Conservation (phyloP, 2,113 vertebrate species). For the Ptilorrhoa leucosticta region DNA sequence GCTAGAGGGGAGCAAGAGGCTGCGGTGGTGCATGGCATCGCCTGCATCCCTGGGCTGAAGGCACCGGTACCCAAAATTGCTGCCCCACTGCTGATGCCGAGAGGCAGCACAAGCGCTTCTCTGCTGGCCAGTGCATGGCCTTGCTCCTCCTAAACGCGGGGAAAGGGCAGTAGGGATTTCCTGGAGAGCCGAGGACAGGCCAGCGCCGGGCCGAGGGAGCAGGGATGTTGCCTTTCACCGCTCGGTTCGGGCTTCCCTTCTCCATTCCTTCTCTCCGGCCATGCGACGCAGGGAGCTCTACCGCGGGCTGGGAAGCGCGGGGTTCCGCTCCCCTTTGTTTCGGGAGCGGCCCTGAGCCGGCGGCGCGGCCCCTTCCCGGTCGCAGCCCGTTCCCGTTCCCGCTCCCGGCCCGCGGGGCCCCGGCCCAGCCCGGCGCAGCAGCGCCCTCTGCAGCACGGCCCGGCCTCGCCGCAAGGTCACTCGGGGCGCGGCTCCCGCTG, state of each 20-base stretch:
- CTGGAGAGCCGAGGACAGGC: background rate
- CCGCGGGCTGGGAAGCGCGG: background rate
- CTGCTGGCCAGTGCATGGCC: background rate
- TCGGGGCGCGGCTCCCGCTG: background rate
- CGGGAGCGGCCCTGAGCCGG: rapidly evolving
- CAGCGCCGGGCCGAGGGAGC: rapidly evolving
- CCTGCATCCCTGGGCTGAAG: background rate
- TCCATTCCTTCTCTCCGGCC: background rate
- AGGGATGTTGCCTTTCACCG: background rate
- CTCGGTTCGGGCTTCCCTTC: background rate
- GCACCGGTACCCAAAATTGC: background rate
- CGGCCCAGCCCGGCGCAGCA: background rate
- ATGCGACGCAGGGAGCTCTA: background rate
- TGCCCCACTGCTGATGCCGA: background rate
- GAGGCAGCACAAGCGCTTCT: too few species aligned
- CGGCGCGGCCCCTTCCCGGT: too few species aligned
- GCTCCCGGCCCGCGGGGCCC: background rate
- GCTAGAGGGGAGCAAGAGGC: background rate
- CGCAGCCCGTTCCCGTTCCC: background rate
- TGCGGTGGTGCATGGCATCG: rapidly evolving
- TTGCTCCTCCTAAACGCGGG: background rate
- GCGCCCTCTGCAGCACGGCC: background rate
- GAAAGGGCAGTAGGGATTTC: background rate
- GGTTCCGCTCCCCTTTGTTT: rapidly evolving
- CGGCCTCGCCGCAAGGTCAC: background rate